Evolutionary conservation across 2,888 invertebrate species (phyloP), one percentile per base, ranked within the genome.

Genomic region (Drosophila merina): DNA sequence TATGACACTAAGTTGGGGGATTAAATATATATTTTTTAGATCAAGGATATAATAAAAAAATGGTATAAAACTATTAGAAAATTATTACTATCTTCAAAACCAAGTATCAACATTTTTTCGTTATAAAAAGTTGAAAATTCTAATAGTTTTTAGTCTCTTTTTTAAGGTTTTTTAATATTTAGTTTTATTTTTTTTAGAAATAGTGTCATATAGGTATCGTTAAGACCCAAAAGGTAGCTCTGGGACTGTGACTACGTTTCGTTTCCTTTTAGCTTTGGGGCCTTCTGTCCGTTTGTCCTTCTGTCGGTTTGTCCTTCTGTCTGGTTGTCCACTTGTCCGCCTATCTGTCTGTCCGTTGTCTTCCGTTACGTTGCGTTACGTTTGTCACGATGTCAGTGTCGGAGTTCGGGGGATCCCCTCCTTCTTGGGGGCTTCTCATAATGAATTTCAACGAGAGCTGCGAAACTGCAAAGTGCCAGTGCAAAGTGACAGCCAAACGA

Each of bases 311-410:
- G 20, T 20, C 12, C 12, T 7, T 28, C 2, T 26, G 25, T 47
- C 12, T 14, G 20, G 30, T 3, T n/a, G 26, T 28, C 26, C 38
- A 31, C n/a, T 8, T 25, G 33, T 14, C 8, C 30, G 20, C 26
- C 47, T 36, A 12, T 38, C 8, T 48, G 30, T 33, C 48, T 55
- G 68, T 82, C 77, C 74, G 69, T 52, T 72, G 71, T 81, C 76
- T 83, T 78, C 86, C 82, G 86, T 85, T 78, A 75, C 79, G 86
- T 85, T 76, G 82, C 86, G 83, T 79, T 76, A 82, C 82, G 83
- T 85, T 78, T 87, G 82, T 82, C 82, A 87, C 78, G 74, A 72
- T 75, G 69, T 60, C 69, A 64, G 74, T 72, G 72, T 4, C 10
- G 20, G 44, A 25, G 25, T 4, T 42, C 7, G 20, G 25, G 14